Base-by-base conservation (phyloP, 2,113 vertebrate species). In the Eurypyga helias region DNA sequence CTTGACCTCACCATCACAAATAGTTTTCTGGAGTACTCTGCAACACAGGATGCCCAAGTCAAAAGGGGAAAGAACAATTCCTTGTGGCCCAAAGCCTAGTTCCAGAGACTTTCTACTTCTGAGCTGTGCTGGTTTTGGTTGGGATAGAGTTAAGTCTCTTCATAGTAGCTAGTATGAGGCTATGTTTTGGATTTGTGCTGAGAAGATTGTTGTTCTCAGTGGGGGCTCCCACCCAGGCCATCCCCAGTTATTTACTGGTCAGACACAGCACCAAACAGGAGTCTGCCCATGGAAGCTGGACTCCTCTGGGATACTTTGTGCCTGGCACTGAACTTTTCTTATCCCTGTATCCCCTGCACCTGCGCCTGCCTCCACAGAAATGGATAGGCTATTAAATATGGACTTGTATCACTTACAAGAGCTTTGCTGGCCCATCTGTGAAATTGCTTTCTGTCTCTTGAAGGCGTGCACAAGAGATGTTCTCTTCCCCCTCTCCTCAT, bases 331-430 rank as follows among this genome's bases (percentile, higher is more conserved):
- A 94, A 57, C 23, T 46, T 83, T 31, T 48, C 70, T 41, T 71
- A 72, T 78, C 16, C 17, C n/a, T 60, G 4, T 61, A 52, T 71
- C 25, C 69, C n/a, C 58, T 86, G 41, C 8, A 45, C 48, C 55
- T 81, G 46, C 2, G 3, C 49, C 61, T 77, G 64, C 51, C 81
- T 89, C 60, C 52, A 77, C 36, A 85, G 70, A 96, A 97, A 94
- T 88, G 33, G 80, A 85, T 29, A 81, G 49, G 38, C 94, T 96
- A 92, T 97, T 97, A 94, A 96, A 97, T 90, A 95, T 31, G 29
- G 82, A 83, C 75, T 76, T 48, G n/a, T 89, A 96, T 96, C 91
- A 71, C 70, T 97, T 96, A 91, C 49, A 90, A 69, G 48, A 96
- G 95, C 89, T 62, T 90, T 82, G 34, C 66, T 34, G 66, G 87